phyloP scores from a whole-genome alignment of 30 jellyfish, hydroid and myxozoan genomes.

The Chrysaora quinquecirrha region DNA sequence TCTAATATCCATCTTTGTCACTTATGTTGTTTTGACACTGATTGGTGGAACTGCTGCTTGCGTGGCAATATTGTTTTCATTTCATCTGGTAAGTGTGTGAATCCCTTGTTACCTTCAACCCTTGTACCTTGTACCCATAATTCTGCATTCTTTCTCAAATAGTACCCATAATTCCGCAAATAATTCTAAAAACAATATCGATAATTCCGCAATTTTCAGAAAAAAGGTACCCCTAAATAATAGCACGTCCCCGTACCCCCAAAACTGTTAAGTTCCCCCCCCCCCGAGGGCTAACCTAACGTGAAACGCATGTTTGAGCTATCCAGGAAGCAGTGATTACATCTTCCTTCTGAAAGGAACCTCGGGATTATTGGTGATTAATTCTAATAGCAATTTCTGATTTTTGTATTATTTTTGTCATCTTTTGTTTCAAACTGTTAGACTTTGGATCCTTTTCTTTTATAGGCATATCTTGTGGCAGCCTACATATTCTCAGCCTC shows the following conservation, averaged over 20 bases:
- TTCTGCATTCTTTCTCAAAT: too few species aligned
- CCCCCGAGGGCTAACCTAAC: too few species aligned
- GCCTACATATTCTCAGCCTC: conserved; percentile 78
- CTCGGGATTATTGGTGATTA: too few species aligned
- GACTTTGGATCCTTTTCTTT: too few species aligned
- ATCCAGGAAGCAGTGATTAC: too few species aligned
- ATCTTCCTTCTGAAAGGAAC: too few species aligned
- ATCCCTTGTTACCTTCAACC: too few species aligned
- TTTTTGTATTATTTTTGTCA: too few species aligned
- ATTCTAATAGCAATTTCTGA: too few species aligned
- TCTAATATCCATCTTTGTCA: conserved; percentile 67
- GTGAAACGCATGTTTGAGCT: too few species aligned
- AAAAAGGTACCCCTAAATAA: background rate
- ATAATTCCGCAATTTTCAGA: background rate
- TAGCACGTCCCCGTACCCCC: background rate
- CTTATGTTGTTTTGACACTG: conserved; percentile 72
- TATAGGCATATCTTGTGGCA: conserved; percentile 61
- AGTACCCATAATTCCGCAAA: background rate
- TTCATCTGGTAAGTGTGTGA: conserved; percentile 74
- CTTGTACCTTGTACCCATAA: too few species aligned
- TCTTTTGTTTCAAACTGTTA: too few species aligned
- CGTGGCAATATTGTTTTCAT: conserved; percentile 64
- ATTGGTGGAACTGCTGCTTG: conserved; percentile 82
- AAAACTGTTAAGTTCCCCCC: background rate
- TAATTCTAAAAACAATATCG: background rate